phyloP scores from a whole-genome alignment of 2,113 vertebrate species.

The Podarcis raffonei region DNA sequence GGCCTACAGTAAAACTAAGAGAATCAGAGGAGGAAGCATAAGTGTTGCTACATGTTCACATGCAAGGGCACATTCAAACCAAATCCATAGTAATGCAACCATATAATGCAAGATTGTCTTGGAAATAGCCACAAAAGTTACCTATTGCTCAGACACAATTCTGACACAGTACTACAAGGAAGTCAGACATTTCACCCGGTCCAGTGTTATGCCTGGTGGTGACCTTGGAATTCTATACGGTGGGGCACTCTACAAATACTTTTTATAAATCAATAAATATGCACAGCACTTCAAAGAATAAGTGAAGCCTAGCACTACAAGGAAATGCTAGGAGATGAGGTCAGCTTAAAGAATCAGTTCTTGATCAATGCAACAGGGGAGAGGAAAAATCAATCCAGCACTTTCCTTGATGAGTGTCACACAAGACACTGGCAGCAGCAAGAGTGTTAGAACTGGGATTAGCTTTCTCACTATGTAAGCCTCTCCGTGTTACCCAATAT shows the following conservation, averaged over 20 bases:
- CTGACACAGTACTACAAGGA: background rate
- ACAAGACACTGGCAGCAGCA: background rate
- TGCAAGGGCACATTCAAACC: background rate
- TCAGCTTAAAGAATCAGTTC: background rate
- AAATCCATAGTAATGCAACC: background rate
- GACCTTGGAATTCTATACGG: too few species aligned
- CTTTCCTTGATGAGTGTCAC: background rate
- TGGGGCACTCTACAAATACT: too few species aligned
- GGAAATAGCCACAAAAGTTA: background rate
- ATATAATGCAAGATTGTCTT: background rate
- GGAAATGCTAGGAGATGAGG: background rate
- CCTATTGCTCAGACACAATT: background rate
- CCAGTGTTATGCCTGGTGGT: too few species aligned
- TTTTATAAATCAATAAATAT: background rate
- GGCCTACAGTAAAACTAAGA: background rate
- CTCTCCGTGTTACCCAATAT: background rate
- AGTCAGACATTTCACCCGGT: background rate
- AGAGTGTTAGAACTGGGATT: background rate
- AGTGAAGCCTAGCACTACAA: background rate
- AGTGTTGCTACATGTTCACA: background rate
- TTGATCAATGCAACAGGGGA: background rate
- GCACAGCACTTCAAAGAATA: background rate
- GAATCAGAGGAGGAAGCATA: background rate
- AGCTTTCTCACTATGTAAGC: background rate
- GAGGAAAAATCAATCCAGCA: background rate